These are phyloP conservation scores for Cyanoderma ruficeps DNA, from an alignment of 2,113 vertebrate species.

Conservation along the genomic window DNA sequence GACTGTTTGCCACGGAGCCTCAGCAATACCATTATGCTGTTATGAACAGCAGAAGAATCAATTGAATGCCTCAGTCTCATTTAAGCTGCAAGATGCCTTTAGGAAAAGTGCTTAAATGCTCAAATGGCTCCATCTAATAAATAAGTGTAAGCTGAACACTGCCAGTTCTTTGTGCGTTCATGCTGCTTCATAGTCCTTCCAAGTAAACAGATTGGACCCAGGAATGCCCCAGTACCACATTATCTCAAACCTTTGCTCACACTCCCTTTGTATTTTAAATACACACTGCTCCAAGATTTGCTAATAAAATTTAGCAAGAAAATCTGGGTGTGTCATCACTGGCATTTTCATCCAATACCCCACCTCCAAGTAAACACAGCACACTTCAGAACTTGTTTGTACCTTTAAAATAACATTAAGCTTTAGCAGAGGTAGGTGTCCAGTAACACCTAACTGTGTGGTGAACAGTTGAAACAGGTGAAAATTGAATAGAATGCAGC, in stretches of 20 bases:
- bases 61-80: not conserved
- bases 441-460: not conserved
- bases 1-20: not conserved
- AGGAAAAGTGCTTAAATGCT: conserved; percentile 53
- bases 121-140: conserved; percentile 17
- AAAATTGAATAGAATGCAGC: not conserved
- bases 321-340: not conserved
- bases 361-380: not conserved
- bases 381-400: not conserved
- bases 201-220: not conserved
- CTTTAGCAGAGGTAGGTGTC: not conserved
- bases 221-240: not conserved
- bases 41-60: conserved; percentile 52
- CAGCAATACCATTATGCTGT: conserved; percentile 5
- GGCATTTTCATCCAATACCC: conserved; percentile 4
- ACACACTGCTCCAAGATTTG: conserved; percentile 7
- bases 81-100: conserved; percentile 42
- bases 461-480: not conserved
- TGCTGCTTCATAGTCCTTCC: conserved; percentile 41
- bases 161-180: not conserved
- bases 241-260: conserved; percentile 23
- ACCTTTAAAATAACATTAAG: not conserved
- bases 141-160: conserved; percentile 20
- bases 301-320: conserved; percentile 73
- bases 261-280: conserved; percentile 13